These are phyloP conservation scores for Lineus longissimus DNA, from an alignment of 1,140 invertebrate species.

Conservation along the genomic window DNA sequence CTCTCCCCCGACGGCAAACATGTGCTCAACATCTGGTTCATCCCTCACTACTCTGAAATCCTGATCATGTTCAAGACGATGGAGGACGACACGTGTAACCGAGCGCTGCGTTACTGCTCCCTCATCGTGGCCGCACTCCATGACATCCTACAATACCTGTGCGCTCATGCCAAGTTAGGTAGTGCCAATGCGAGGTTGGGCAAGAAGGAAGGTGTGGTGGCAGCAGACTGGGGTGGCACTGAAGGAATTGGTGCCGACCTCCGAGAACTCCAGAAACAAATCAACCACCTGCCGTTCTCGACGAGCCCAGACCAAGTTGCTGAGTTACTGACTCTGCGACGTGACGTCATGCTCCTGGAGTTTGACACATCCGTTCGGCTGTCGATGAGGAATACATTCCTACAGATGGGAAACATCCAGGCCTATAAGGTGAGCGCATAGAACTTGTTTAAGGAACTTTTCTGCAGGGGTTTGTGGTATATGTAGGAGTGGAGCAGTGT, in stretches of 20 bases:
- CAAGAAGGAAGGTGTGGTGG: slow-evolving; percentile 38
- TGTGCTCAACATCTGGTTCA: slow-evolving; percentile 53
- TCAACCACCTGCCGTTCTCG: slow-evolving; percentile 36
- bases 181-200: slow-evolving; percentile 35
- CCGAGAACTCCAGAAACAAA: slow-evolving; percentile 50
- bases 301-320: slow-evolving; percentile 36
- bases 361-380: slow-evolving; percentile 51
- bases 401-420: slow-evolving; percentile 42
- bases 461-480: too few species aligned
- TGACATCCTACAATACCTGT: slow-evolving; percentile 51
- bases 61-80: slow-evolving; percentile 48
- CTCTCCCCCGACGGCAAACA: slow-evolving; percentile 44
- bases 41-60: slow-evolving; percentile 49
- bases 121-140: slow-evolving; percentile 40
- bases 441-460: not conserved
- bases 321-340: slow-evolving; percentile 40
- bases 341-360: slow-evolving; percentile 50
- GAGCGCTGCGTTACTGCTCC: slow-evolving; percentile 33
- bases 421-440: slow-evolving; percentile 38
- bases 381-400: slow-evolving; percentile 48
- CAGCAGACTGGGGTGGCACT: slow-evolving; percentile 48
- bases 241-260: slow-evolving; percentile 52
- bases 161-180: slow-evolving; percentile 41
- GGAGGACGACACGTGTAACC: slow-evolving; percentile 30
- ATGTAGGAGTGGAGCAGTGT: too few species aligned